These are phyloP conservation scores for Callaeas wilsoni DNA, from an alignment of 2,113 vertebrate species.

Conservation along the genomic window DNA sequence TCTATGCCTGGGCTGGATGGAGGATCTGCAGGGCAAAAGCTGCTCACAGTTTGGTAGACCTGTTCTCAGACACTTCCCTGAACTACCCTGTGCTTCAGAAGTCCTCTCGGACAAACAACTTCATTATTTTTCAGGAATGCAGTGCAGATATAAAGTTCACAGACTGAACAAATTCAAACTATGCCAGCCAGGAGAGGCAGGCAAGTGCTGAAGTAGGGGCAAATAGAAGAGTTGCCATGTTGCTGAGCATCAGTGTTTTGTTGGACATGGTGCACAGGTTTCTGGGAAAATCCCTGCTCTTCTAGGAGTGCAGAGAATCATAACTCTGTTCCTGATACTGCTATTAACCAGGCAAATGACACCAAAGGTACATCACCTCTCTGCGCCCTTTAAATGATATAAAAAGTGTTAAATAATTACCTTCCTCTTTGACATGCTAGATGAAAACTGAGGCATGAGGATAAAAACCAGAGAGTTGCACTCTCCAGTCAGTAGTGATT, in stretches of 20 bases:
- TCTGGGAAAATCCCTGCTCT: background rate
- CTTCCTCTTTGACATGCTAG: background rate
- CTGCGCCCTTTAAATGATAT: background rate
- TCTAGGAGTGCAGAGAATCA: background rate
- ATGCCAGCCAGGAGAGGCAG: background rate
- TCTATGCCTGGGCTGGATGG: background rate
- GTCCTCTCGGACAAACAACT: background rate
- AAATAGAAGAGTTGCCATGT: background rate
- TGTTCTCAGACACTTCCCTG: background rate
- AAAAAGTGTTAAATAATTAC: background rate
- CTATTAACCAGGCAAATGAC: background rate
- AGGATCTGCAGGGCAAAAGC: background rate
- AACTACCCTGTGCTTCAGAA: background rate
- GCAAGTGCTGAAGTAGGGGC: background rate
- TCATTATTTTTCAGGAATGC: background rate
- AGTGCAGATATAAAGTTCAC: background rate
- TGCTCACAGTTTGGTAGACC: background rate
- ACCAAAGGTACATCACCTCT: background rate
- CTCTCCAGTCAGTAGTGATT: background rate
- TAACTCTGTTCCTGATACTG: background rate
- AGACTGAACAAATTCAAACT: background rate
- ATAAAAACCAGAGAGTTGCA: background rate
- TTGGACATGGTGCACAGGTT: rapidly evolving
- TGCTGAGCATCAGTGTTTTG: background rate
- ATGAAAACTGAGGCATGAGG: background rate